phyloP scores from a whole-genome alignment of 53 echinoderm and acorn worm species.

The Zoroaster sp. region DNA sequence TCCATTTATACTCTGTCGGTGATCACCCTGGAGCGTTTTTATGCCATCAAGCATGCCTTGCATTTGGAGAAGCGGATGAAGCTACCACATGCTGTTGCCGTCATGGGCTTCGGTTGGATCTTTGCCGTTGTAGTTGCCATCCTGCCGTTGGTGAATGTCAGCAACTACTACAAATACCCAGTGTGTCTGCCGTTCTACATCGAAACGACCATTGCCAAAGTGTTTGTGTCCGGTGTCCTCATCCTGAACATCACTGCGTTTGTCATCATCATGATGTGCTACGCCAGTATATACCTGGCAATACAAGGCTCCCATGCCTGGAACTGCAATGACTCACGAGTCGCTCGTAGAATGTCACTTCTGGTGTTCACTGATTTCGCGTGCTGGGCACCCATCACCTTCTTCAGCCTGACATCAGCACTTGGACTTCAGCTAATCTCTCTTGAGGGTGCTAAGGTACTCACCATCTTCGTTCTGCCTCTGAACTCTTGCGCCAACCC shows the following conservation, averaged over 20 bases:
- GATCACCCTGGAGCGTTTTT: slow-evolving; percentile 90
- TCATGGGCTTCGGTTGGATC: slow-evolving; percentile 90
- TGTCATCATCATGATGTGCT: slow-evolving; percentile 79
- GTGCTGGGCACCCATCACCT: slow-evolving; percentile 93
- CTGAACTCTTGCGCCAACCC: slow-evolving; percentile 94
- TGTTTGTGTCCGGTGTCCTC: slow-evolving; percentile 65
- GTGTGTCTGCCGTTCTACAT: slow-evolving; percentile 88
- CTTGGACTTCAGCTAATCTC: slow-evolving; percentile 71
- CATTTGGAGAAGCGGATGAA: slow-evolving; percentile 87
- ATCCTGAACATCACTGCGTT: slow-evolving; percentile 77
- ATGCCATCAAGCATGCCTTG: slow-evolving; percentile 92
- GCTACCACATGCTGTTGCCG: slow-evolving; percentile 67
- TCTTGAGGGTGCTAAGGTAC: slow-evolving; percentile 77
- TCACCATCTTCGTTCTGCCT: slow-evolving; percentile 85
- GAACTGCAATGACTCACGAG: slow-evolving; percentile 91
- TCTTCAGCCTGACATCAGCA: slow-evolving; percentile 78
- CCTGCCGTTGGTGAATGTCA: slow-evolving; percentile 77
- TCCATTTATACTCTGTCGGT: slow-evolving; percentile 88
- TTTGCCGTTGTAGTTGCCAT: slow-evolving; percentile 72
- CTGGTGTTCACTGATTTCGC: slow-evolving; percentile 92
- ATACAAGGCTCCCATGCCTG: slow-evolving; percentile 93
- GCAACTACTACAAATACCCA: slow-evolving; percentile 67
- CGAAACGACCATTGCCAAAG: slow-evolving; percentile 33
- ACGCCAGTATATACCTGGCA: slow-evolving; percentile 84
- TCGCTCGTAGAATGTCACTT: slow-evolving; percentile 89